A percentile compares a stretch with the other conserved stretches of the same genome.
Conservation (phyloP, 2,888 invertebrate genomes). For the Cantharis nigra region DNA sequence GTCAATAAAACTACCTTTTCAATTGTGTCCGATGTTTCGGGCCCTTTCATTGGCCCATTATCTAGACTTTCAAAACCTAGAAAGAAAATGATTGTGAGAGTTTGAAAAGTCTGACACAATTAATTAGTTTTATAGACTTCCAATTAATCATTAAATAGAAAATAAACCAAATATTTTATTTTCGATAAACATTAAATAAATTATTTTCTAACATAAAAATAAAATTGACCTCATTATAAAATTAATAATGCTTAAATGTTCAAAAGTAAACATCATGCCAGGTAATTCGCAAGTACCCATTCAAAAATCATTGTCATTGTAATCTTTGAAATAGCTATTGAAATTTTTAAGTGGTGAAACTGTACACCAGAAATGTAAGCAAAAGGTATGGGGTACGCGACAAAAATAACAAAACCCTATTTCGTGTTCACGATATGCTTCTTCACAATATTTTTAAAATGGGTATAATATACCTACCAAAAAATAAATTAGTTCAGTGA, state of each 20-base stretch:
- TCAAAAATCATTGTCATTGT: constrained; percentile 25
- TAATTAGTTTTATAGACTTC: too few species aligned
- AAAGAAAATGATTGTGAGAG: too few species aligned
- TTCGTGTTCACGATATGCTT: neutral
- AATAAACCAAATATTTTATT: too few species aligned
- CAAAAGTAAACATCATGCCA: neutral
- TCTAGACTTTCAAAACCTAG: too few species aligned
- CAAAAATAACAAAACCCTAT: constrained; percentile 35
- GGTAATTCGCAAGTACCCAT: constrained; percentile 1
- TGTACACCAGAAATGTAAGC: constrained; percentile 34
- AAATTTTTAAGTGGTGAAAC: constrained; percentile 33
- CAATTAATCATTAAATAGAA: too few species aligned
- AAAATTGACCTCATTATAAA: neutral
- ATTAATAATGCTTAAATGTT: neutral
- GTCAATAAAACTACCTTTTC: too few species aligned
- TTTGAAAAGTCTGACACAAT: too few species aligned
- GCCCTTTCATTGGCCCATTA: too few species aligned
- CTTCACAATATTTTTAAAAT: neutral
- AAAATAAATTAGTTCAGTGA: neutral
- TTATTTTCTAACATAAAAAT: neutral
- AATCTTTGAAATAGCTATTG: constrained; percentile 24
- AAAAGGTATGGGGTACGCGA: constrained; percentile 33
- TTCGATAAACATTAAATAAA: neutral
- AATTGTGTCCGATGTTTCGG: too few species aligned
- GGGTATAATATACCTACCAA: neutral